Evolutionary conservation across 2,797 vertebrate genomes (phyloP), one percentile per base, ranked within the genome.

Genomic region (Anguilla obscura): DNA sequence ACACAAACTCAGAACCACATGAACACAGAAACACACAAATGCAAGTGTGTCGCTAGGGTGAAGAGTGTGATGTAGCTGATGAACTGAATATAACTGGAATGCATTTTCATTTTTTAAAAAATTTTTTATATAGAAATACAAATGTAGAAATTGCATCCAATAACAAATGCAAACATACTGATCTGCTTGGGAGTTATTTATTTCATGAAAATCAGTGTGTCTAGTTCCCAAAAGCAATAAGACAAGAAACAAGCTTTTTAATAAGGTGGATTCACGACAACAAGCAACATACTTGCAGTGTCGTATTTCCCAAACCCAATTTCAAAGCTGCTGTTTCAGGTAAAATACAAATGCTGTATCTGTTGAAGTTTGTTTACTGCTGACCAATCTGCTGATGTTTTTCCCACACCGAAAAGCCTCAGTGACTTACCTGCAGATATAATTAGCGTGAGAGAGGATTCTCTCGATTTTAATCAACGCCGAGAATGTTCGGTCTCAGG

Each of bases 121-220:
- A 16, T 56, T n/a, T 66, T 66, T 66, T n/a, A 66, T 5, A 60
- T 60, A 6, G n/a, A 66, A 21, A 66, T 66, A 74, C 27, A 74
- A 74, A 5, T 74, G n/a, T 36, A 74, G 30, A 74, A 74, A 24
- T 82, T 48, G 40, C 45, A 48, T 82, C 74, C n/a, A 82, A 82
- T 82, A 10, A 50, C 18, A 50, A 82, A 6, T 9, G 1, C 16
- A 48, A 50, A 21, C 45, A 10, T 1, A 82, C 10, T 24, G 10
- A 4, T 79, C 45, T 9, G 40, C 2, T 50, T n/a, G 10, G 21
- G 79, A 45, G 33, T 16, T 50, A n/a, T 82, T n/a, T 9, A 21
- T 50, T 48, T 9, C 79, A 50, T 50, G 40, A n/a, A 82, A 18
- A 5, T 50, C 24, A 50, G 18, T 24, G 40, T 50, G 69, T 33